A percentile compares a stretch with the other conserved stretches of the same genome.
phyloP scores from a whole-genome alignment of 2,888 invertebrate species.

The Quadriops clusia region DNA sequence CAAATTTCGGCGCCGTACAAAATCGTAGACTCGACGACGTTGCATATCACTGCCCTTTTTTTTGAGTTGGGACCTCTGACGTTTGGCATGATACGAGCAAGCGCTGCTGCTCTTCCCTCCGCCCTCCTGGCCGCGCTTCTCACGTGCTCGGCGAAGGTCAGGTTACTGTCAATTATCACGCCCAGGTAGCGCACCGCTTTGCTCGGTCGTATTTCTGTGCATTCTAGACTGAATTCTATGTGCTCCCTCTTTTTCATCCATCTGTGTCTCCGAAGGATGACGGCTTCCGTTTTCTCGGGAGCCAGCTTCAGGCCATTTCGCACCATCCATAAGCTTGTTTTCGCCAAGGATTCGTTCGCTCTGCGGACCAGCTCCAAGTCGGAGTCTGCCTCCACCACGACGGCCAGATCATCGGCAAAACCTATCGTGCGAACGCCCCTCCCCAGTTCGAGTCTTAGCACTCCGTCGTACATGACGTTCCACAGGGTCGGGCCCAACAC shows the following conservation, averaged over 20 bases:
- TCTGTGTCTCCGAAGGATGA: slow-evolving; percentile 2
- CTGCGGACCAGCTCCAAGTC: background rate
- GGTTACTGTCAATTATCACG: slow-evolving; percentile 4
- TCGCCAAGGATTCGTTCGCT: too few relatives aligned
- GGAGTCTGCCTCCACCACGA: slow-evolving; percentile 5
- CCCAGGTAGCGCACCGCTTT: slow-evolving; percentile 6
- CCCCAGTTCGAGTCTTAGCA: slow-evolving; percentile 1
- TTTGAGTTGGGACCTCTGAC: too few relatives aligned
- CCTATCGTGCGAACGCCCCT: slow-evolving; percentile 1
- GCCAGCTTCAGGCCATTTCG: slow-evolving; percentile 4
- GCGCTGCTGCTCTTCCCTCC: too few relatives aligned
- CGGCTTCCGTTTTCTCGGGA: slow-evolving; percentile 7
- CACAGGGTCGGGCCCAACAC: slow-evolving; percentile 9
- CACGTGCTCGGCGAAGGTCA: slow-evolving; percentile 6
- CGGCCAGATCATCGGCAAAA: slow-evolving; percentile 7
- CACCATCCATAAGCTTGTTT: too few relatives aligned
- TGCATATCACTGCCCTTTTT: too few relatives aligned
- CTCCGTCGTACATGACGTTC: slow-evolving; percentile 6
- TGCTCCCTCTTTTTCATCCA: slow-evolving; percentile 5
- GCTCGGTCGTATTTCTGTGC: background rate
- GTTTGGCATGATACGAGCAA: slow-evolving; percentile 7
- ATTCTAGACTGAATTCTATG: slow-evolving; percentile 1
- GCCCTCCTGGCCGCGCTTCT: background rate
- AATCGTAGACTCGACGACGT: slow-evolving; percentile 6
- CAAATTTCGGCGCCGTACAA: slow-evolving; percentile 7